phyloP scores from a whole-genome alignment of 2,888 invertebrate genomes.

The Drosophila mimica region DNA sequence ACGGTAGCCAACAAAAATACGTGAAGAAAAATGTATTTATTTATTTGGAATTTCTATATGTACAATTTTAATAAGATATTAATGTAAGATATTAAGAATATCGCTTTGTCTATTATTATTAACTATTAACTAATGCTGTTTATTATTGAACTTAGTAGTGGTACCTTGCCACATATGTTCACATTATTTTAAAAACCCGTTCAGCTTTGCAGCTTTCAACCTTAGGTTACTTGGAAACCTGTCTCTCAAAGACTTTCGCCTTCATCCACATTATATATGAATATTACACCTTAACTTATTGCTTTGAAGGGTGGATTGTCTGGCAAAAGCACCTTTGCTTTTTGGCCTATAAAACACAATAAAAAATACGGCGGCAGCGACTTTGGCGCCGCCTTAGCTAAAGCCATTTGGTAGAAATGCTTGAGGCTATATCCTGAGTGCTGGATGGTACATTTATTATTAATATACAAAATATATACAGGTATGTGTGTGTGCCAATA shows the following conservation, averaged over 20 bases:
- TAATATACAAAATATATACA: slow-evolving; percentile 39
- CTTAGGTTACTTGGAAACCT: background rate
- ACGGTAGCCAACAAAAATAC: background rate
- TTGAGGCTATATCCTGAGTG: slow-evolving; percentile 14
- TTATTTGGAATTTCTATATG: background rate
- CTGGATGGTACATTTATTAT: slow-evolving; percentile 47
- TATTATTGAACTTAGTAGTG: background rate
- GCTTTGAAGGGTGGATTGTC: slow-evolving; percentile 1
- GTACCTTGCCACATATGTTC: background rate
- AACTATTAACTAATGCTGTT: background rate
- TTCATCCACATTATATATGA: background rate
- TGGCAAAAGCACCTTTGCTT: slow-evolving; percentile 23
- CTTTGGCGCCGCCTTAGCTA: slow-evolving; percentile 19
- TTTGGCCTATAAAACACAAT: slow-evolving; percentile 57
- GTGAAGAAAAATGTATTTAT: slow-evolving; percentile 7
- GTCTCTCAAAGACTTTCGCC: background rate
- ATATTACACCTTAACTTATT: slow-evolving; percentile 16
- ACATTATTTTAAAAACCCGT: background rate
- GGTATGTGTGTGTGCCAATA: slow-evolving; percentile 17
- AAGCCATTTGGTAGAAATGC: slow-evolving; percentile 42
- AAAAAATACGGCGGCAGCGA: slow-evolving; percentile 33
- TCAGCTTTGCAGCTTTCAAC: background rate
- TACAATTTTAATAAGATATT: too few species aligned
- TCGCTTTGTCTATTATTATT: too few species aligned
- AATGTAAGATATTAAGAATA: too few species aligned